Conservation (phyloP, 2,888 invertebrate genomes). For the Oxytorus armatus region DNA sequence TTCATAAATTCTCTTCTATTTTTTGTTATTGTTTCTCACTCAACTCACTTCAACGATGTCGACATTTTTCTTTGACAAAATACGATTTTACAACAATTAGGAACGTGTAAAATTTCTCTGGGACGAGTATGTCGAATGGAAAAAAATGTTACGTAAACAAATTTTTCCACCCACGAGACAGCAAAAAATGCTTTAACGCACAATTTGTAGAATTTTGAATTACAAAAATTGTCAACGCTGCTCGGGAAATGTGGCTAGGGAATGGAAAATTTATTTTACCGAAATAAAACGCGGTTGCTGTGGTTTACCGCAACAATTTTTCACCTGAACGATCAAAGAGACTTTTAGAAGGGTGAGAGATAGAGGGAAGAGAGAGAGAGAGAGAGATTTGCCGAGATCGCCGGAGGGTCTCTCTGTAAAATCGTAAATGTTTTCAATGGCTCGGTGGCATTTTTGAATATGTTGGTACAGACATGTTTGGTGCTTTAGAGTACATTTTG, state of each 20-base stretch:
- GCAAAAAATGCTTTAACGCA: background rate
- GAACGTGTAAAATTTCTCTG: no score
- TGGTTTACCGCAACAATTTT: conserved; percentile 27
- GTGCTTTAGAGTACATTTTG: background rate
- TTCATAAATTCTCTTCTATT: no score
- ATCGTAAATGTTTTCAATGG: background rate
- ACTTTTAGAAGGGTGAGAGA: background rate
- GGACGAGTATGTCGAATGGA: no score
- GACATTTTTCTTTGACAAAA: no score
- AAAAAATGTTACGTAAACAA: no score
- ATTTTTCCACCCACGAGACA: no score
- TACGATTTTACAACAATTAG: no score
- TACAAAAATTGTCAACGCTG: background rate
- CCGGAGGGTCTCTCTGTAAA: conserved; percentile 19
- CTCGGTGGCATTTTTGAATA: background rate
- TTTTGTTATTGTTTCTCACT: no score
- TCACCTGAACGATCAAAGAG: conserved; percentile 21
- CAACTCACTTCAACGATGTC: no score
- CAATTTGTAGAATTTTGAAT: background rate
- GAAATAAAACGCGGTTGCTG: conserved; percentile 15
- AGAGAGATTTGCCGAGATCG: background rate
- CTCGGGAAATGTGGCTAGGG: background rate
- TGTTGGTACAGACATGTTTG: background rate
- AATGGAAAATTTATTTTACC: background rate
- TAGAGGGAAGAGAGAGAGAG: background rate